Evolutionary conservation across 2,888 invertebrate species (phyloP).

Genomic region (Xanthorhoe designata): DNA sequence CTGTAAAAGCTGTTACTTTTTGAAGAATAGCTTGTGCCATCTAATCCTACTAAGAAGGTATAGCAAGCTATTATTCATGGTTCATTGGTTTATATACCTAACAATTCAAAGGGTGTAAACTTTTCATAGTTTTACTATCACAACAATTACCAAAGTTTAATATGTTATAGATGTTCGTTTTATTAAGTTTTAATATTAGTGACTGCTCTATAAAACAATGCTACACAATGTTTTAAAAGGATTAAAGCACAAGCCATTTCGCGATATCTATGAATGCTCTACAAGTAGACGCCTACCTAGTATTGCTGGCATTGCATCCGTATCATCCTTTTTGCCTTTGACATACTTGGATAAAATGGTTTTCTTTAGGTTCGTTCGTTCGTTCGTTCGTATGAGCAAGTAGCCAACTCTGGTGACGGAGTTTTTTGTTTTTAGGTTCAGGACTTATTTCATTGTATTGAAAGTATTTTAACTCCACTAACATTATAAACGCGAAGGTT

Average conservation of each 20-base stretch:
- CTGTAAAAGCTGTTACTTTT: constrained; percentile 2
- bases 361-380: not conserved
- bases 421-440: too few relatives aligned
- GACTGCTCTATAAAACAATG: too few relatives aligned
- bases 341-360: not conserved
- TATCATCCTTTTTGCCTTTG: constrained; percentile 2
- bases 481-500: too few relatives aligned
- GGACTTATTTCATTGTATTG: too few relatives aligned
- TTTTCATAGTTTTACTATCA: too few relatives aligned
- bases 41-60: not conserved
- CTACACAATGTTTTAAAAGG: not conserved
- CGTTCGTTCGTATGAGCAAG: too few relatives aligned
- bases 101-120: too few relatives aligned
- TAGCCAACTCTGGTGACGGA: too few relatives aligned
- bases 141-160: too few relatives aligned
- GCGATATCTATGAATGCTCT: not conserved
- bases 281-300: not conserved
- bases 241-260: not conserved
- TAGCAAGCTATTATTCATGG: not conserved
- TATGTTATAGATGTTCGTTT: too few relatives aligned
- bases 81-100: not conserved
- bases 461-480: too few relatives aligned
- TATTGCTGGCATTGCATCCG: not conserved
- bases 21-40: not conserved
- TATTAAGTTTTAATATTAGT: too few relatives aligned